Conservation (phyloP, 2,888 invertebrate species). For the Gerris lacustris region DNA sequence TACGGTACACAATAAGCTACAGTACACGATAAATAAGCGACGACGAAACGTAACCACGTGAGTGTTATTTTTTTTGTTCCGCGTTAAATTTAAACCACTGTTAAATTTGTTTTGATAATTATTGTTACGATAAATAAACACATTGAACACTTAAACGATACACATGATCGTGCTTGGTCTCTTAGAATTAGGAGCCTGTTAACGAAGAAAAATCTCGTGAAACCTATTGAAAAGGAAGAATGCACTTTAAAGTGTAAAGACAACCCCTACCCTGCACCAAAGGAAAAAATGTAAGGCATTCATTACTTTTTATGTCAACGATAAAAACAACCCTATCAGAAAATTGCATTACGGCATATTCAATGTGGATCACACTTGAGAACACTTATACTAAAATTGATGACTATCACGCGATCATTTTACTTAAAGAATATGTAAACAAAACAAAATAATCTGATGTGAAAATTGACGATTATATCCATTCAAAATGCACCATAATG, state of each 20-base stretch:
- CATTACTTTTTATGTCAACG: background rate
- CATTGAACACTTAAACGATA: too few species aligned
- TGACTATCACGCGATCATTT: background rate
- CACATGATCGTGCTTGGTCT: too few species aligned
- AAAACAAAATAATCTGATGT: background rate
- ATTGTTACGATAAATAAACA: too few species aligned
- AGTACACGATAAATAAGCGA: too few species aligned
- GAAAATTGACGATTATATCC: background rate
- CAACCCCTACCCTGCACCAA: background rate
- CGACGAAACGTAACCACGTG: too few species aligned
- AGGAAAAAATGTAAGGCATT: background rate
- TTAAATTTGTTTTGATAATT: too few species aligned
- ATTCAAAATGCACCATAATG: background rate
- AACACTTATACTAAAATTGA: background rate
- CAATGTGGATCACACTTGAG: background rate
- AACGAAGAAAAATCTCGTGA: too few species aligned
- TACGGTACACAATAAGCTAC: too few species aligned
- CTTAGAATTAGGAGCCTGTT: too few species aligned
- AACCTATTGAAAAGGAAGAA: too few species aligned
- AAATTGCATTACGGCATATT: background rate
- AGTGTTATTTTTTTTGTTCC: too few species aligned
- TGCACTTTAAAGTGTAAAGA: background rate
- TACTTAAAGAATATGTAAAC: background rate
- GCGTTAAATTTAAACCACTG: too few species aligned
- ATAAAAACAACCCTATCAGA: background rate